Evolutionary conservation across 2,797 vertebrate genomes (phyloP), one percentile per base, ranked within the genome.

Genomic region (Paedocypris micromegethes): DNA sequence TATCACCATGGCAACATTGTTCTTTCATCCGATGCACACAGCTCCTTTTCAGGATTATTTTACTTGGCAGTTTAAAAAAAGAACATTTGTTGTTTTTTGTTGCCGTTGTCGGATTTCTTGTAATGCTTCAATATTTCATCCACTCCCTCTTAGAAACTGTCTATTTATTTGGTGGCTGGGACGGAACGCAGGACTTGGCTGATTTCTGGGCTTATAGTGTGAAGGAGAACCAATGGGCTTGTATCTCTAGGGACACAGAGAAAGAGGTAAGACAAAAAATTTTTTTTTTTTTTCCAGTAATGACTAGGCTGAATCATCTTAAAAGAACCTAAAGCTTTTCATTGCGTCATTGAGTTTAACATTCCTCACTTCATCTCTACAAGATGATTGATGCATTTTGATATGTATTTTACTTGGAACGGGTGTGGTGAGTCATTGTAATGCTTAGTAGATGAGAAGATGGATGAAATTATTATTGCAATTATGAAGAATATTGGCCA

Each of bases 141-240:
- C 23, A 23, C 23, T 23, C 23, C 23, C 23, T 23, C 23, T 23
- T 85, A 99, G 96, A 99, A 86, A 99, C 93, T 0, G 96, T 99
- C 42, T 99, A 98, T 89, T 88, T 99, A 83, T 99, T 99, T 70
- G 97, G 97, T 46, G 97, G 97, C 83, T 99, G 97, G 97, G 97
- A 99, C 70, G 97, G 97, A 74, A 98, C 96, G 8, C 97, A 99
- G 84, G 97, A 99, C 82, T 87, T 99, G 80, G 95, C 96, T 45
- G 96, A 99, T 83, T 99, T 98, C 83, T 99, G 97, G 97, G 97
- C 95, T 0, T 99, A 99, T 84, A 97, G 95, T 3, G 97, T 99
- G 77, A 92, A 92, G 79, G 96, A 98, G 75, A 98, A 98, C 87
- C 96, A 98, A 75, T 99, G 97, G 97, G 91, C 89, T 7, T 98